phyloP scores from a whole-genome alignment of 2,888 invertebrate species.

The Tridacna crocea region DNA sequence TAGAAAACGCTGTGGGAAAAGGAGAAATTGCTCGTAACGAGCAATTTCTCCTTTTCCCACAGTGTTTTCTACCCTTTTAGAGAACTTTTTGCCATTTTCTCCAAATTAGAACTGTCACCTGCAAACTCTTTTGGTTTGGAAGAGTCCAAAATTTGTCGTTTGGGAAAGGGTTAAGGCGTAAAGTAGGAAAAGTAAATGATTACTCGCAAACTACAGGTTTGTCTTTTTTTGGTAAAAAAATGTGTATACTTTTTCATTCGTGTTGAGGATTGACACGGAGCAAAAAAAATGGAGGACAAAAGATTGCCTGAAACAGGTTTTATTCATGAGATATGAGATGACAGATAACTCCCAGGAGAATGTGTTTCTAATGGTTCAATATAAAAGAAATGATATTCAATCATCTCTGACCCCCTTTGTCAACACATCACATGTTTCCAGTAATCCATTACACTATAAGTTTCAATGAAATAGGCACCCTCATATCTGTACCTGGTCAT shows the following conservation, averaged over 20 bases:
- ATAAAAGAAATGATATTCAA: not conserved
- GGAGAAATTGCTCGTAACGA: not conserved
- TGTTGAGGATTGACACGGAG: not conserved
- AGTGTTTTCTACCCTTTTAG: not conserved
- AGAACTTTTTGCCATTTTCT: not conserved
- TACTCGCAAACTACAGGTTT: too few species aligned
- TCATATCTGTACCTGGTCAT: too few species aligned
- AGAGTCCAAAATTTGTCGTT: not conserved
- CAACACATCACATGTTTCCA: not conserved
- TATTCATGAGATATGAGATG: not conserved
- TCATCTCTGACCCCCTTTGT: not conserved
- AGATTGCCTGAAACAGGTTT: too few species aligned
- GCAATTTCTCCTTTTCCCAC: slow-evolving; percentile 3
- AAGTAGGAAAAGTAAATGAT: too few species aligned
- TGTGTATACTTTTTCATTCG: too few species aligned
- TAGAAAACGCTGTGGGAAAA: too few species aligned
- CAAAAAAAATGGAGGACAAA: not conserved
- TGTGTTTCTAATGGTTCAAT: not conserved
- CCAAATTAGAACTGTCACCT: not conserved
- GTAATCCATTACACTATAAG: not conserved
- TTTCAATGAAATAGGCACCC: too few species aligned
- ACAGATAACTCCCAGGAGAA: not conserved
- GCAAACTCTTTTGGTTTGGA: not conserved
- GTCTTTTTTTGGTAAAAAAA: too few species aligned
- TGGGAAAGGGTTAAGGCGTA: not conserved